phyloP scores from a whole-genome alignment of 2,888 invertebrate species.

The Xestia rhomboidea region DNA sequence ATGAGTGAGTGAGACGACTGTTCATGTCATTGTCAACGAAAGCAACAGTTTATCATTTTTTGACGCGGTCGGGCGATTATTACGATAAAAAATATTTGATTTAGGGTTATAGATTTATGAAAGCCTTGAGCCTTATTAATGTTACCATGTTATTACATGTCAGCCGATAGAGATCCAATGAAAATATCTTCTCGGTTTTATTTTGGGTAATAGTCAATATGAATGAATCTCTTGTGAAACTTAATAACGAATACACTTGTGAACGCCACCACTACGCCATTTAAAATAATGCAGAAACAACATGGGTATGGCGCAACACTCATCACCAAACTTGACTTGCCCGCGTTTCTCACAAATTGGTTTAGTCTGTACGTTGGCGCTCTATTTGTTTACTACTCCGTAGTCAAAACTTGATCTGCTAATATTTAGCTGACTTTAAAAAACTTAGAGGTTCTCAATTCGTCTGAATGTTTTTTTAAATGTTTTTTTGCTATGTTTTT shows the following conservation, averaged over 20 bases:
- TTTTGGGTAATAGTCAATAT: not conserved
- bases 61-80: not conserved
- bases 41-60: not conserved
- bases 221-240: not conserved
- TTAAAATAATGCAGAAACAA: not conserved
- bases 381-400: conserved; percentile 23
- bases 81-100: not conserved
- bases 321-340: not conserved
- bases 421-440: not conserved
- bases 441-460: not conserved
- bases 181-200: not conserved
- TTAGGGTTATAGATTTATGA: not conserved
- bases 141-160: conserved; percentile 7
- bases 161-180: not conserved
- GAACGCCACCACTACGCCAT: not conserved
- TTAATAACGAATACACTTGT: not conserved
- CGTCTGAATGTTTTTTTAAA: not conserved
- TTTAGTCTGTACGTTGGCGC: not conserved
- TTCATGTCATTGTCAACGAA: not conserved
- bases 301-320: not conserved
- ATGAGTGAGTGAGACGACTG: not conserved
- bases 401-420: conserved; percentile 8
- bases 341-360: too few species aligned
- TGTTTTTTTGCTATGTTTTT: not conserved
- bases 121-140: conserved; percentile 1